Evolutionary conservation across 92 coral and sea anemone genomes (phyloP).

Genomic region (Siderastrea siderea): DNA sequence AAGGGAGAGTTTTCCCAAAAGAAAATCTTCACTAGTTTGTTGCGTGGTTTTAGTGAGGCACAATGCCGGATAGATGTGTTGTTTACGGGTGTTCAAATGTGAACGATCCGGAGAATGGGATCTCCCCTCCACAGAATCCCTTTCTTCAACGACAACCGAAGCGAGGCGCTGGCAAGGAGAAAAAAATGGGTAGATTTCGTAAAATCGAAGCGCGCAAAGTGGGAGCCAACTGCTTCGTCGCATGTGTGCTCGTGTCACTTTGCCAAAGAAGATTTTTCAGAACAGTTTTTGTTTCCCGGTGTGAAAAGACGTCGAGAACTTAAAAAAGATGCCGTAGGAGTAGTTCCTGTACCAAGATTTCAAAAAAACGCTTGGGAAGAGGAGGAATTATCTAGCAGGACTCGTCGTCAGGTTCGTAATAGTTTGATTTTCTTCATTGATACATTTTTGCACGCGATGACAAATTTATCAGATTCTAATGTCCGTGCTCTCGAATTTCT

Average conservation of each 20-base stretch:
- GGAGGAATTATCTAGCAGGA: slow-evolving; percentile 5
- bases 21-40: no score
- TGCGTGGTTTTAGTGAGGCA: no score
- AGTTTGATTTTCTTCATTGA: neutral
- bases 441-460: no score
- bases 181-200: slow-evolving; percentile 33
- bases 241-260: slow-evolving; percentile 23
- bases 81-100: slow-evolving; percentile 24
- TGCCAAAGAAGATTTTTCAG: slow-evolving; percentile 15
- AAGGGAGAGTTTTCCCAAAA: slow-evolving; percentile 4
- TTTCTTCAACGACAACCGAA: slow-evolving; percentile 16
- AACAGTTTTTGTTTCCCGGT: neutral
- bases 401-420: slow-evolving; percentile 10
- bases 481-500: no score
- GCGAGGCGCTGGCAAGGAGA: slow-evolving; percentile 14
- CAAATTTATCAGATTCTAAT: no score
- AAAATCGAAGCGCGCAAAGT: slow-evolving; percentile 20
- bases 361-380: neutral
- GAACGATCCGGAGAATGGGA: slow-evolving; percentile 6
- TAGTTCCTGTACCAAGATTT: neutral
- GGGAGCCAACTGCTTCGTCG: slow-evolving; percentile 24
- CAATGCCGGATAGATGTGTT: slow-evolving; percentile 32
- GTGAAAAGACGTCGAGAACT: slow-evolving; percentile 9
- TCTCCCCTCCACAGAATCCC: slow-evolving; percentile 20
- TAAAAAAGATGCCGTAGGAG: neutral